Percentiles rank a stretch among this genome's conserved stretches.
Evolutionary conservation across 2,888 invertebrate genomes (phyloP).

Genomic region (Germaria angustata): DNA sequence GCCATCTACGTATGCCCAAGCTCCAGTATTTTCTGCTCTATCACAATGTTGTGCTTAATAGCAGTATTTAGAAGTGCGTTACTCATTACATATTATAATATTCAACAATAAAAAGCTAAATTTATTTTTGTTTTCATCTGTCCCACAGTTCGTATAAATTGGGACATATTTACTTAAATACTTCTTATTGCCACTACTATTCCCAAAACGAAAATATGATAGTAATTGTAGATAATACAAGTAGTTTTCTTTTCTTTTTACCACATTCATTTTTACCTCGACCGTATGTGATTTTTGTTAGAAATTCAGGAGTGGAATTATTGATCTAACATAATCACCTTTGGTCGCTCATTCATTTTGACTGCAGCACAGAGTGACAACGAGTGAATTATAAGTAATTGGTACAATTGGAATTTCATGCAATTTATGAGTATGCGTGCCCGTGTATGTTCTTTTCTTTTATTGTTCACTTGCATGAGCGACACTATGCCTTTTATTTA

Average conservation of each 20-base stretch:
- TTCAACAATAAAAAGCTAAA: no score
- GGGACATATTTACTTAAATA: background rate
- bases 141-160: background rate
- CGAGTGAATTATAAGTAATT: slow-evolving; percentile 25
- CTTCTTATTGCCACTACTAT: background rate
- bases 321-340: slow-evolving; percentile 14
- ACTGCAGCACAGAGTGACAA: background rate
- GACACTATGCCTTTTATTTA: slow-evolving; percentile 6
- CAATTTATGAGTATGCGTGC: background rate
- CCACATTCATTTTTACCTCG: background rate
- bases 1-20: no score
- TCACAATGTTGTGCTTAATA: no score
- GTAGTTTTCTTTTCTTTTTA: background rate
- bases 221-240: background rate
- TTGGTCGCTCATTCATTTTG: background rate
- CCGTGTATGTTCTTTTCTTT: background rate
- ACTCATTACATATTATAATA: no score
- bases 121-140: no score
- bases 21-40: no score
- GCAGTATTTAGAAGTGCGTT: no score
- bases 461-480: background rate
- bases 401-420: slow-evolving; percentile 37
- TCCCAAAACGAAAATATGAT: background rate
- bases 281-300: background rate
- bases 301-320: slow-evolving; percentile 17